A percentile compares a stretch with the other conserved stretches of the same genome.
Evolutionary conservation across 2,113 vertebrate species (phyloP).

Genomic region (Nyctibius bracteatus): DNA sequence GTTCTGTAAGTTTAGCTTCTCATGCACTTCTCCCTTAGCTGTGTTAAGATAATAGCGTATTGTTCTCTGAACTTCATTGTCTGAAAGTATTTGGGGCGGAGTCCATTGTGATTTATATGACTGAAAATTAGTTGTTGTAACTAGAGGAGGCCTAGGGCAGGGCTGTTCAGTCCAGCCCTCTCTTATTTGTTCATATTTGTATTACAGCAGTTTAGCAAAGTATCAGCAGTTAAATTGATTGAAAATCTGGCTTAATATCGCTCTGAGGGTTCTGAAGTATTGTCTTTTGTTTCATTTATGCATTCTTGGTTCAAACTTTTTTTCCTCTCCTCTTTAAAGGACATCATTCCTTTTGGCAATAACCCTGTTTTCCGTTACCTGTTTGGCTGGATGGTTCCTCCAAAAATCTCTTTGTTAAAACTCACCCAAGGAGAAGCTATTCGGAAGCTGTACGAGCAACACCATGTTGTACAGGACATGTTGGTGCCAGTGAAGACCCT

Average conservation of each 20-base stretch:
- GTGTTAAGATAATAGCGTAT: background rate
- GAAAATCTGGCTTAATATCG: background rate
- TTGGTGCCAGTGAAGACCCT: conserved; percentile 91
- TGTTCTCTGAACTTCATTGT: background rate
- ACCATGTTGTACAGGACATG: conserved; percentile 98
- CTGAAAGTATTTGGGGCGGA: background rate
- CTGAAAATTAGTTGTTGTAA: background rate
- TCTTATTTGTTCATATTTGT: background rate
- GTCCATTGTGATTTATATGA: background rate
- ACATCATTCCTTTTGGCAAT: conserved; percentile 98
- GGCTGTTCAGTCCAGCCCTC: background rate
- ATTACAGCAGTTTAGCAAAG: background rate
- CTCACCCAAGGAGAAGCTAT: conserved; percentile 97
- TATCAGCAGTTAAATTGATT: background rate
- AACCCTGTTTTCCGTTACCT: conserved; percentile 90
- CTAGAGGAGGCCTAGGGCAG: background rate
- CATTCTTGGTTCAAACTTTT: background rate
- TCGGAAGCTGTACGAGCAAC: conserved; percentile 91
- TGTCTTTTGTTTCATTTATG: background rate
- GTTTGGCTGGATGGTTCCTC: conserved; percentile 98
- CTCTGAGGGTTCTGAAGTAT: background rate
- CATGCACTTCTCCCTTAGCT: background rate
- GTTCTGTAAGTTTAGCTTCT: background rate
- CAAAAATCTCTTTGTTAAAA: conserved; percentile 96
- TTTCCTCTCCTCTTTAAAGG: conserved; percentile 74